Conservation (phyloP, 2,888 invertebrate genomes). For the Atethmia centrago region DNA sequence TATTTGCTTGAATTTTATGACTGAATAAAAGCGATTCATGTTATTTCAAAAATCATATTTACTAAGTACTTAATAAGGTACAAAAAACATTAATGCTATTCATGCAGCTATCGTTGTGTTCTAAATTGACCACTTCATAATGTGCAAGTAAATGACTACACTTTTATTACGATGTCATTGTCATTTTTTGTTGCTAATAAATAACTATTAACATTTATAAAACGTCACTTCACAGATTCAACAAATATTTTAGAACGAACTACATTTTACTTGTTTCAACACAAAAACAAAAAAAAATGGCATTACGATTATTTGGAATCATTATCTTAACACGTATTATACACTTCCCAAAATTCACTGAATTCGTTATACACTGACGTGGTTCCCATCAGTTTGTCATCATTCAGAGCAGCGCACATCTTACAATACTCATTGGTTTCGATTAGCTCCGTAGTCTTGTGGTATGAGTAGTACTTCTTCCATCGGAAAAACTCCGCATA, state of each 20-base stretch:
- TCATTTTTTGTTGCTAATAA: not conserved
- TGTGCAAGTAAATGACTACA: not conserved
- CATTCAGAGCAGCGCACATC: constrained; percentile 80
- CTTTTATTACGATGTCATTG: not conserved
- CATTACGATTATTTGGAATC: not conserved
- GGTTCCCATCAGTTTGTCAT: constrained; percentile 72
- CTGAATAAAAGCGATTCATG: constrained; percentile 14
- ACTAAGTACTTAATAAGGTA: constrained; percentile 3
- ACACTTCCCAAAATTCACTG: constrained; percentile 80
- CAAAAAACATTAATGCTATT: constrained; percentile 1
- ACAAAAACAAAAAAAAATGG: not conserved
- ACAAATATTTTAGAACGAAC: not conserved
- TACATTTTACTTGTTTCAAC: not conserved
- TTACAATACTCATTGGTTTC: constrained; percentile 84
- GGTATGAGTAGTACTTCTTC: constrained; percentile 82
- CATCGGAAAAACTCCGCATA: constrained; percentile 83
- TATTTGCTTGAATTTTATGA: constrained; percentile 24
- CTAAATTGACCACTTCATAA: not conserved
- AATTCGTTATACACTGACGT: constrained; percentile 75
- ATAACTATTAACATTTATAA: not conserved
- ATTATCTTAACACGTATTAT: constrained; percentile 47
- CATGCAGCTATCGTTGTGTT: constrained; percentile 5
- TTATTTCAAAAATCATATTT: constrained; percentile 1
- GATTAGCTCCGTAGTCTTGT: constrained; percentile 70
- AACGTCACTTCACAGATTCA: not conserved